Evolutionary conservation across 2,797 vertebrate species (phyloP).

Genomic region (Labroides dimidiatus): DNA sequence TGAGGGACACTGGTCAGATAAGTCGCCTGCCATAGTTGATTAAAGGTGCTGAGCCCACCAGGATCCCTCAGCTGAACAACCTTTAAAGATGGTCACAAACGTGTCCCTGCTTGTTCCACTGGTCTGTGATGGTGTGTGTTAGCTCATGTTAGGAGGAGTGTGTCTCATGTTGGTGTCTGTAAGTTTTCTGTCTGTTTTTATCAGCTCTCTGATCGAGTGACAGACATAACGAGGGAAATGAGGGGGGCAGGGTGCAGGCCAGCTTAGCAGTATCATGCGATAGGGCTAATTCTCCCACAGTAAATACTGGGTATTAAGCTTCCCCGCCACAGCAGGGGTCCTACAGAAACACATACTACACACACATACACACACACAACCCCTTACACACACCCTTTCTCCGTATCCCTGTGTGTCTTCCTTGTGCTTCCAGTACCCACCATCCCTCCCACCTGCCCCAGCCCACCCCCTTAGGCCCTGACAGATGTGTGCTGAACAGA

Average conservation of each 20-base stretch:
- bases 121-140: background rate
- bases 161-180: conserved; percentile 8
- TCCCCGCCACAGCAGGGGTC: conserved; percentile 83
- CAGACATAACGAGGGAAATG: conserved; percentile 35
- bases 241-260: conserved; percentile 1
- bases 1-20: too few species aligned
- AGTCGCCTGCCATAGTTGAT: background rate
- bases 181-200: conserved; percentile 8
- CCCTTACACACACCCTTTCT: conserved; percentile 39
- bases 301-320: conserved; percentile 76
- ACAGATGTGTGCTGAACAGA: conserved; percentile 97
- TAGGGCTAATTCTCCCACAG: conserved; percentile 69
- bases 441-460: conserved; percentile 57
- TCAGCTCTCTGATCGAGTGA: conserved; percentile 38
- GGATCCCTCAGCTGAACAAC: background rate
- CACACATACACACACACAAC: conserved; percentile 28
- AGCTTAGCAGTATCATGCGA: conserved; percentile 59
- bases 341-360: conserved; percentile 44
- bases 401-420: conserved; percentile 29
- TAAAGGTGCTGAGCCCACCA: background rate
- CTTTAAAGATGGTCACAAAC: background rate
- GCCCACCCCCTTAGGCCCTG: conserved; percentile 87
- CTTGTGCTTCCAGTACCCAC: conserved; percentile 48
- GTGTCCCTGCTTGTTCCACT: background rate
- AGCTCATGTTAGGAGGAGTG: background rate